Evolutionary conservation across 2,113 vertebrate species (phyloP), one percentile per base, ranked within the genome.

Genomic region (Oryzias woworae): DNA sequence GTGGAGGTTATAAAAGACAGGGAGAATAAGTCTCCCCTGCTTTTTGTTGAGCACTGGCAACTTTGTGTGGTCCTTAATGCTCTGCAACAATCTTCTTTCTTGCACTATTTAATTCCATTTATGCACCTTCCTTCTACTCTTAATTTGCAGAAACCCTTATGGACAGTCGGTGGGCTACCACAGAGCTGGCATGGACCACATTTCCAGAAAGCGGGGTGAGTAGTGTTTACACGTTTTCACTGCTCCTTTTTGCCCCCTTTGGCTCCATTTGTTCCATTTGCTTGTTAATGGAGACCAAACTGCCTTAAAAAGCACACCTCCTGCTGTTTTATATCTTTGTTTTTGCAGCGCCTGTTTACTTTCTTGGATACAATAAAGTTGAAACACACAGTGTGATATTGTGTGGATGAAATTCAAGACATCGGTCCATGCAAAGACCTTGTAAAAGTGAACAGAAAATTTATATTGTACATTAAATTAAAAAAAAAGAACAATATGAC

Each of bases 161-260:
- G 95, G 96, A 99, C 92, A 98, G 96, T 56, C 97, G 95, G 77
- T 97, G 94, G 96, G 96, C 96, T 72, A 98, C 96, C 7, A 98
- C 97, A 66, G 97, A 99, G 90, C 87, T 99, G 88, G 95, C 95
- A 0, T 99, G 97, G 96, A 97, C 95, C 56, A 93, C 95, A 61
- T 95, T 97, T 91, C 97, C 97, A 0, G 96, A 99, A 84, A 96
- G 94, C 3, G 97, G 97, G 94, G 97, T 99, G 92, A 97, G 96
- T 91, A 59, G 62, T 68, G 62, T 66, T 28, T 80, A 77, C 63
- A 52, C 71, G 55, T 50, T 8, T 31, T 66, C 62, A 49, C 58
- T 62, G 58, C 66, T 24, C 55, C 2, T 55, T 14, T 41, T 18
- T 4, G 41, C 43, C 43, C 22, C 43, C 41, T 66, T 67, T 56